Percentiles rank a stretch among this genome's conserved stretches.
Conservation (phyloP, 2,113 vertebrate species). For the Choloepus hoffmanni region DNA sequence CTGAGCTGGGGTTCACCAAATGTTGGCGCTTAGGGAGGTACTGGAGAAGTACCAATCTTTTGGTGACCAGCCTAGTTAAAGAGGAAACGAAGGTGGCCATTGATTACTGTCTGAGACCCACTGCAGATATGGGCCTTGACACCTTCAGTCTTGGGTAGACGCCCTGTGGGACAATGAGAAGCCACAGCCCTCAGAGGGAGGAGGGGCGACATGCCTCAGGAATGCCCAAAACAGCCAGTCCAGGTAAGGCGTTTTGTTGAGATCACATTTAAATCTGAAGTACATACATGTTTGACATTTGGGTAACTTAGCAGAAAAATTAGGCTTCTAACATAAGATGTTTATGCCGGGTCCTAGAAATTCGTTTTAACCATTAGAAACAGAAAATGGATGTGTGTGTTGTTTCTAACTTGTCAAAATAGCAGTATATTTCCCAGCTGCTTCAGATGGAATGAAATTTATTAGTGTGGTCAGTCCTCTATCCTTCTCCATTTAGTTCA, state of each 20-base stretch:
- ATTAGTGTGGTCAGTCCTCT: constrained; percentile 78
- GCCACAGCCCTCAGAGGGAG: neutral
- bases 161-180: neutral
- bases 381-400: constrained; percentile 66
- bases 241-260: neutral
- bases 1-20: neutral
- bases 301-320: constrained; percentile 68
- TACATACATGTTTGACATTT: constrained; percentile 63
- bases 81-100: neutral
- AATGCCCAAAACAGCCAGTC: neutral
- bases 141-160: neutral
- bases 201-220: neutral
- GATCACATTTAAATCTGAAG: neutral
- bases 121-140: neutral
- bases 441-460: constrained; percentile 69
- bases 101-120: neutral
- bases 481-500: constrained; percentile 70
- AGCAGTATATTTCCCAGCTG: constrained; percentile 68
- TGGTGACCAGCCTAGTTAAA: neutral
- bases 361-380: constrained; percentile 65
- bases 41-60: neutral
- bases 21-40: neutral
- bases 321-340: constrained; percentile 63
- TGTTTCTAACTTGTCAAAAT: constrained; percentile 78
- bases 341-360: constrained; percentile 75